Base-by-base conservation (phyloP, 2,113 vertebrate species). In the Orcinus orca region DNA sequence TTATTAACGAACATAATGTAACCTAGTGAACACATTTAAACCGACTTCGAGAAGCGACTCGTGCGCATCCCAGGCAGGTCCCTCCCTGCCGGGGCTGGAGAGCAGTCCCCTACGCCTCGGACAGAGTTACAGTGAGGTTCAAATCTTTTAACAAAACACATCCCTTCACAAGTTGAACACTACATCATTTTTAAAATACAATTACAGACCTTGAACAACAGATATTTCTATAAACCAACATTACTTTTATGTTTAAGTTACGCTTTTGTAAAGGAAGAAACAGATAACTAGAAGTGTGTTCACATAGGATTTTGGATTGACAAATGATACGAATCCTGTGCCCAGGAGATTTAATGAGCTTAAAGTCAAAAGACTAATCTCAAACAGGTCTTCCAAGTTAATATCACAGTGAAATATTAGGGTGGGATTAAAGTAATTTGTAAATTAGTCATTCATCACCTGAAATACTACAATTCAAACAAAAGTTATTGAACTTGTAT, bases 111-210 rank as follows among this genome's bases (percentile, higher is more conserved):
- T 47, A 6, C 3, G 26, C 90, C 84, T 26, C 33, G 0, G 14
- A 9, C 21, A 68, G 70, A 7, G 11, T 63, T 29, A 92, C 44
- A 88, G 62, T 25, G 41, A 87, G 38, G 11, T 71, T 79, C 80
- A 21, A 25, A 44, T 58, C 81, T 93, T 92, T 85, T 94, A 91
- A 96, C 94, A 97, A 89, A 91, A 92, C 67, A 91, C 80, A 94
- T 36, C 94, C 97, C 93, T 95, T 94, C 96, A 96, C 97, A 96
- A 92, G 88, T 84, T 80, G 88, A 96, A 82, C 53, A 65, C 95
- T 58, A 93, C 88, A 94, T 91, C 74, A 58, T 68, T 96, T 90
- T 63, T 41, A 10, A 94, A 93, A 95, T 82, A 97, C 95, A 94
- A 26, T 96, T 36, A 97, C 96, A 94, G 96, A 91, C 97, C 95